Evolutionary conservation across 2,888 invertebrate genomes (phyloP).

Genomic region (Cheilosia vulpina): DNA sequence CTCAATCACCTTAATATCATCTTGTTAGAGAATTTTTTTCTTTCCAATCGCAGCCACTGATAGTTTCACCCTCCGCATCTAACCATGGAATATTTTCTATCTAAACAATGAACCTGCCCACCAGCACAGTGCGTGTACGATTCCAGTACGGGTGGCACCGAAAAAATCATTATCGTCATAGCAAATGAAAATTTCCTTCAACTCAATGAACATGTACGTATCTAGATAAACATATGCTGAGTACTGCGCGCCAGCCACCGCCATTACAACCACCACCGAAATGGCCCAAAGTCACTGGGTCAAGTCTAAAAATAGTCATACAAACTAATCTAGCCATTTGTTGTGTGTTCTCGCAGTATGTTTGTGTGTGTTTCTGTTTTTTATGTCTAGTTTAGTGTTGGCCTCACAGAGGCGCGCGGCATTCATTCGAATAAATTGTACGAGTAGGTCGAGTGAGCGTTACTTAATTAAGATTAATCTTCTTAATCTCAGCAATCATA

Average conservation of each 20-base stretch:
- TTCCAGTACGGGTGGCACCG: constrained; percentile 16
- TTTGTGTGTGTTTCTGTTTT: constrained; percentile 4
- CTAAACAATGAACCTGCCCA: constrained; percentile 12
- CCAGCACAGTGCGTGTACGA: constrained; percentile 9
- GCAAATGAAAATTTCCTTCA: constrained; percentile 18
- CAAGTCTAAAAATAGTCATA: constrained; percentile 70
- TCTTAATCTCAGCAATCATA: constrained; percentile 54
- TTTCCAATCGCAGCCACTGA: not conserved
- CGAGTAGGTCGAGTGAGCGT: constrained; percentile 43
- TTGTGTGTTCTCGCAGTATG: not conserved
- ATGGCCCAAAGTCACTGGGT: constrained; percentile 69
- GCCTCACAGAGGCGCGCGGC: constrained; percentile 1
- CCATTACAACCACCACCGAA: constrained; percentile 24
- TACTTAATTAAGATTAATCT: constrained; percentile 58
- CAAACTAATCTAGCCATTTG: constrained; percentile 49
- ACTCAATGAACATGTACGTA: constrained; percentile 16
- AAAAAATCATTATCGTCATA: constrained; percentile 9
- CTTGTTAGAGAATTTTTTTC: not conserved
- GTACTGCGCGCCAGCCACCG: constrained; percentile 6
- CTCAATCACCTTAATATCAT: not conserved
- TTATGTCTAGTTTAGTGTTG: not conserved
- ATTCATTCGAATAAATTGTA: constrained; percentile 47
- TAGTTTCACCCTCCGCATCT: not conserved
- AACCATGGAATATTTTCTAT: constrained; percentile 10
- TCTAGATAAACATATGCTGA: constrained; percentile 35